These are phyloP conservation scores for Prenolepis imparis DNA, from an alignment of 2,888 invertebrate species.

Conservation along the genomic window DNA sequence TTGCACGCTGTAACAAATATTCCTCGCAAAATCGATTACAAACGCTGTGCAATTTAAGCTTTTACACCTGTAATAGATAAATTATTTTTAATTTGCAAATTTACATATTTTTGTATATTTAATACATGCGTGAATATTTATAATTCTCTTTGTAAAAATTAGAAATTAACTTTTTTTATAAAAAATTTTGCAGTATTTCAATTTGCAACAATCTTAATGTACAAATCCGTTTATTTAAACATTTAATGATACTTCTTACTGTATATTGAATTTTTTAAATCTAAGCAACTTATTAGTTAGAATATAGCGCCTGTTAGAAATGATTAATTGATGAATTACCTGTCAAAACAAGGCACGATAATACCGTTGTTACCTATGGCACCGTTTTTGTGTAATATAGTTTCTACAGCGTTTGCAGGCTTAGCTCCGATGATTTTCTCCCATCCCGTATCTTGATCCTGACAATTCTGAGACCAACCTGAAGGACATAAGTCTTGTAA, in stretches of 20 bases:
- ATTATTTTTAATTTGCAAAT: neutral
- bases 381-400: conserved; percentile 70
- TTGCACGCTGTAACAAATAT: conserved; percentile 78
- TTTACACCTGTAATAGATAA: conserved; percentile 76
- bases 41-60: conserved; percentile 81
- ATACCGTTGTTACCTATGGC: conserved; percentile 81
- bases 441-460: conserved; percentile 76
- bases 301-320: neutral
- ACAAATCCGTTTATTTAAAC: neutral
- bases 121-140: neutral
- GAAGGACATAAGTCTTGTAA: conserved; percentile 27
- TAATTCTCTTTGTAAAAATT: neutral
- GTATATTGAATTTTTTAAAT: neutral
- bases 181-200: neutral
- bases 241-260: neutral
- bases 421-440: conserved; percentile 82
- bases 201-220: neutral
- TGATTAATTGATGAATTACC: conserved; percentile 67
- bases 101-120: neutral
- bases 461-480: conserved; percentile 75
- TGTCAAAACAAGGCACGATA: conserved; percentile 80
- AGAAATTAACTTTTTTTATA: neutral
- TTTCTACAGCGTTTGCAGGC: conserved; percentile 76
- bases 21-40: conserved; percentile 80
- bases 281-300: neutral